Evolutionary conservation across 92 coral and sea anemone genomes (phyloP), one percentile per base, ranked within the genome.

Genomic region (Hydrozoanthus gracilis): DNA sequence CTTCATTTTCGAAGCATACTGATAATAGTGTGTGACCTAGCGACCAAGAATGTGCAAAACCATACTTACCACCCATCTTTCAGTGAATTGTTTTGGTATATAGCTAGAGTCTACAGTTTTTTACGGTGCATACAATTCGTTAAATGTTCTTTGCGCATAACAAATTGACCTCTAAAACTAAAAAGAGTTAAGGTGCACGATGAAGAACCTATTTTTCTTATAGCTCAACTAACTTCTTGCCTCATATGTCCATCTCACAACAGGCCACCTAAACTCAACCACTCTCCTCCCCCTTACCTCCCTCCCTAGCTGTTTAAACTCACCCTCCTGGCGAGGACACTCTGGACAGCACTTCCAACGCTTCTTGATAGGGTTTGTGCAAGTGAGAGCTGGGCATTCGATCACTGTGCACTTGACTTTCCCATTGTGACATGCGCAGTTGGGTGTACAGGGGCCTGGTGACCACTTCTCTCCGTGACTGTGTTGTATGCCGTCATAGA

Each of bases 391-490:
- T 5, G 99, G 99, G 83, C 99, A 97, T 87, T 97, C 98, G 50
- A 97, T 97, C 64, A 97, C 95, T 6, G 99, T 97, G 82, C 99
- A 97, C 92, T 91, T 96, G 78, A 97, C 93, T 76, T 97, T 95
- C 39, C 99, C 99, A 87, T 95, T 88, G 82, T 97, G 92, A 55
- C 99, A 97, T 39, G 90, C 92, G 90, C 99, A 97, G 82, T 93
- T 92, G 14, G 99, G 99, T 16, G 99, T 95, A 77, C 99, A 97
- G 76, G 99, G 98, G 47, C 99, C 99, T 88, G 99, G 99, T 35
- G 99, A 97, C 99, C 99, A 97, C 51, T 95, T 91, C 54, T 95
- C 98, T 8, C 95, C 96, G 78, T 97, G 98, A 69, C 86, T 93
- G 78, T 97, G 99, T 64, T 83, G 80, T 39, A 97, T 89, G 18